Base-by-base conservation (phyloP, 1,140 invertebrate species). In the Ericerus pela region DNA sequence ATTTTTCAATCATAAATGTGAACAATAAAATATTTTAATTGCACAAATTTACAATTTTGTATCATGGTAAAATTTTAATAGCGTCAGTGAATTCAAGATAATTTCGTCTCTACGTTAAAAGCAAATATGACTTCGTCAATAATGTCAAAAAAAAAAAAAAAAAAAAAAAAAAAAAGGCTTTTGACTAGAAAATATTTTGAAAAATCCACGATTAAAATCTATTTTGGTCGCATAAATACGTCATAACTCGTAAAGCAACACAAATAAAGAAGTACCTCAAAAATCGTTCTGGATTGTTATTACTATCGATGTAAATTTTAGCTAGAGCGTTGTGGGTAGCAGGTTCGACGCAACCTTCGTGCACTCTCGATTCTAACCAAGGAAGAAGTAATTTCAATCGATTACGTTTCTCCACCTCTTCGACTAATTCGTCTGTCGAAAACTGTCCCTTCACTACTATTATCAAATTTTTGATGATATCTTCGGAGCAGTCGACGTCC, bases 251-350 rank as follows among this genome's bases (percentile, higher is more conserved):
- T 36, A 10, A 10, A n/a, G 33, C 12, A n/a, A n/a, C 3, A 58
- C 20, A n/a, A n/a, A n/a, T 36, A 51, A 55, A 54, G 43, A 51
- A 18, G 65, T 81, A 86, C 76, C 88, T 92, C 8, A 99, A 77
- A 75, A 97, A 99, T 67, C 95, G 76, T 68, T 99, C 96, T 1
- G 96, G 93, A 72, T 99, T 99, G 66, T 99, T 99, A 71, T 99
- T 99, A 57, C 92, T 93, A 69, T 99, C 96, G 62, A 99, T 99
- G 74, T 99, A 99, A 63, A 99, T 99, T 70, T 99, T 99, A 51
- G 96, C 96, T 54, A 99, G 70, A 2, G 96, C 96, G 74, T 99
- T 99, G 70, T 99, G 96, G 0, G 96, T 99, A 5, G 95, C 95
- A 22, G 95, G 87, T 66, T 99, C 96, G 24, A 83, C 83, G 64